A percentile compares a stretch with the other conserved stretches of the same genome.
phyloP scores from a whole-genome alignment of 2,888 invertebrate genomes.

The Amiota minor region DNA sequence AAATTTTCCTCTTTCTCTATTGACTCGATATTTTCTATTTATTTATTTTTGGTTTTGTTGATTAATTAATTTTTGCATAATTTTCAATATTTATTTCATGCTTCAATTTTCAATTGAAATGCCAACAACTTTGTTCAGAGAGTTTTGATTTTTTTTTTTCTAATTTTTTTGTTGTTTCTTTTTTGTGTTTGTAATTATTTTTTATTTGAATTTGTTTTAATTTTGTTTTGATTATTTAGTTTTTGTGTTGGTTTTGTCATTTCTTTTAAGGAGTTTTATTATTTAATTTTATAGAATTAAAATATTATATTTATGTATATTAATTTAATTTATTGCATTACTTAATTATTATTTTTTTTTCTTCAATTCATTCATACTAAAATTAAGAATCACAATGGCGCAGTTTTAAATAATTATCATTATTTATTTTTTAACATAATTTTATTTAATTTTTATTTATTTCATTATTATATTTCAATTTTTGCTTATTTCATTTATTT shows the following conservation, averaged over 20 bases:
- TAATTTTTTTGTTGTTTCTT: slow-evolving; percentile 32
- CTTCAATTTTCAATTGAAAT: slow-evolving; percentile 23
- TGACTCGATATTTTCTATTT: slow-evolving; percentile 18
- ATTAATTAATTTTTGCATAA: slow-evolving; percentile 1
- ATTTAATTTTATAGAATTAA: too few species aligned
- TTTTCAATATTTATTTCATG: slow-evolving; percentile 39
- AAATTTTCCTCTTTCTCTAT: slow-evolving; percentile 16
- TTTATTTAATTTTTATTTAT: too few species aligned
- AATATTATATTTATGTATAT: too few species aligned
- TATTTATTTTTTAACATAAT: too few species aligned
- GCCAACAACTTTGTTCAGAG: too few species aligned
- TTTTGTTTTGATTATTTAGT: slow-evolving; percentile 33
- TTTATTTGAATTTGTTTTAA: too few species aligned
- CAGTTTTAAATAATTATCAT: too few species aligned
- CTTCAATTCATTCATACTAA: slow-evolving; percentile 48
- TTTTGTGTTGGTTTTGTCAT: neutral
- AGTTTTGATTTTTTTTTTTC: slow-evolving; percentile 5
- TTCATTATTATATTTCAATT: too few species aligned
- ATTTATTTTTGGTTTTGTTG: slow-evolving; percentile 35
- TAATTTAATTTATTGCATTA: neutral
- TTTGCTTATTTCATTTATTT: too few species aligned
- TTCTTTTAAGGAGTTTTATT: neutral
- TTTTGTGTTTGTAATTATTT: slow-evolving; percentile 20
- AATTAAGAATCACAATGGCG: slow-evolving; percentile 73
- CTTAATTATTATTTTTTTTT: slow-evolving; percentile 32